A percentile compares a stretch with the other conserved stretches of the same genome.
Conservation (phyloP, 2,888 invertebrate genomes). For the Calameuta pallipes region DNA sequence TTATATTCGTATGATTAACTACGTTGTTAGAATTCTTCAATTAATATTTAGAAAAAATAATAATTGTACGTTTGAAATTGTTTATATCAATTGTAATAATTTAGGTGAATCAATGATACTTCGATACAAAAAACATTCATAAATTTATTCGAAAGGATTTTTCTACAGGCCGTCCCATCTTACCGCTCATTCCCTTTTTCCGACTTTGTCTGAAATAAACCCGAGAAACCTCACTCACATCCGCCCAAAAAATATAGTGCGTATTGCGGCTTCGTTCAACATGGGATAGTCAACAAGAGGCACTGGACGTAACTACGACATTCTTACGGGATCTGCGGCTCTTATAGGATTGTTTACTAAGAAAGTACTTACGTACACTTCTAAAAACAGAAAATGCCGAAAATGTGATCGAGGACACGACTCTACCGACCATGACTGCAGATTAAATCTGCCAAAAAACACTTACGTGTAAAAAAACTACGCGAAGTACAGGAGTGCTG, state of each 20-base stretch:
- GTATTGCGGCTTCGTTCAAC: constrained; percentile 30
- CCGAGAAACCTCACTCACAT: constrained; percentile 2
- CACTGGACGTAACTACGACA: constrained; percentile 33
- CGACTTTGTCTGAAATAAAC: constrained; percentile 11
- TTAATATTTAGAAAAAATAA: too few relatives aligned
- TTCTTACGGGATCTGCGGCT: constrained; percentile 28
- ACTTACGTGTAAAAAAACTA: too few relatives aligned
- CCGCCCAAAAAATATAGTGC: constrained; percentile 9
- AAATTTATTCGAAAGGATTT: constrained; percentile 7
- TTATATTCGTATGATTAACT: too few relatives aligned
- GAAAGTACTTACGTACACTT: constrained; percentile 34
- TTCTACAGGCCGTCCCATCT: constrained; percentile 6
- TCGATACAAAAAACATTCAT: not conserved
- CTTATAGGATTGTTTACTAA: constrained; percentile 33
- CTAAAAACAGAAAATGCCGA: constrained; percentile 33
- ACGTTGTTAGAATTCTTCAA: too few relatives aligned
- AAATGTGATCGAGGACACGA: constrained; percentile 32
- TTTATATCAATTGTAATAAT: constrained; percentile 5
- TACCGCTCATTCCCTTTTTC: constrained; percentile 18
- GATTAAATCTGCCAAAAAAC: too few relatives aligned
- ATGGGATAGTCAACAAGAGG: constrained; percentile 34
- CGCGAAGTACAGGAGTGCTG: too few relatives aligned
- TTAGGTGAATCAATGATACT: constrained; percentile 10
- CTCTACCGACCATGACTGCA: constrained; percentile 35
- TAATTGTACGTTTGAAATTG: too few relatives aligned